Base-by-base conservation (phyloP, 1,140 invertebrate genomes). In the Octopus bimaculoides region DNA sequence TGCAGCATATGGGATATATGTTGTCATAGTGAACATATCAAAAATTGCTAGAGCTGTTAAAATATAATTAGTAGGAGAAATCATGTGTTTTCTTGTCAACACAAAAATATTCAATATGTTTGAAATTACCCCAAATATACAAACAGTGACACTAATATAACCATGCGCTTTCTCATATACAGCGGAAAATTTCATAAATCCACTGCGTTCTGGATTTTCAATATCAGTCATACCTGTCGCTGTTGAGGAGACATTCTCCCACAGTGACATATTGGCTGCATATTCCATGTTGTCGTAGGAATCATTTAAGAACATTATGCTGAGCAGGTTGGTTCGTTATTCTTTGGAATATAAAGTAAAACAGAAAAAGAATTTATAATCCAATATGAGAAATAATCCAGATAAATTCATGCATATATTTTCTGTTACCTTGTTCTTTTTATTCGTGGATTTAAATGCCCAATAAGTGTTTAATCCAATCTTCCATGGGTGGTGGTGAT, bases 71-170 rank as follows among this genome's bases (percentile, higher is more conserved):
- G 96, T 96, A 1, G 96, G 86, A 52, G 95, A 14, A 93, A 93
- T 52, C 92, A 97, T 94, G 83, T 96, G 94, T 83, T 94, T 94
- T 54, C 95, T 91, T 1, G 96, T 97, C 54, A 98, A 89, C 1
- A 98, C 96, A 8, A 95, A 93, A 69, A 98, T 95, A 87, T 97
- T 98, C 26, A 97, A 88, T 14, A 95, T 91, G 87, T 98, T 98
- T 17, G 96, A 95, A 79, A 97, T 90, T 66, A 94, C 94, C 55
- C 97, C 97, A 85, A 97, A 96, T 56, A 96, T 88, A 89, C 97
- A 98, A 8, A 98, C 94, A 5, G 92, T 83, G 5, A 94, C 89
- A 14, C 93, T 92, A 41, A 94, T 87, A 88, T 94, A 95, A 4
- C 94, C 93, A 88, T 96, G 95, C 14, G 93, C 84, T n/a, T 86